Conservation (phyloP, 2,113 vertebrate genomes). For the Poeciliopsis prolifica region DNA sequence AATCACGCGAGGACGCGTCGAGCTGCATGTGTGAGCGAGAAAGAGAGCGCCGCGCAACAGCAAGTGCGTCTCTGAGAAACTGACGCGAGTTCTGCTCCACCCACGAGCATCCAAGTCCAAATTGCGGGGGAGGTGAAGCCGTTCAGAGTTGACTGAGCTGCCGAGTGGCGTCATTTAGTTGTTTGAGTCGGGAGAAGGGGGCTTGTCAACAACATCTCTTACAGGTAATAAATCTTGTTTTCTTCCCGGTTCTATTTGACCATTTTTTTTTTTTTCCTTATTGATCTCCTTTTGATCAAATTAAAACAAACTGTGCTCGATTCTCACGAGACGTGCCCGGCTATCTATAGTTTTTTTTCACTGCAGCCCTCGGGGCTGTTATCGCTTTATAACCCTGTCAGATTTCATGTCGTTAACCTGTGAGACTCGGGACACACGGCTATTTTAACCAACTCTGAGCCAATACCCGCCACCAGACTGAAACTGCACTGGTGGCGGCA, state of each 20-base stretch:
- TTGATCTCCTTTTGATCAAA: neutral
- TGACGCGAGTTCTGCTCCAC: constrained; percentile 71
- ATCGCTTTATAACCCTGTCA: neutral
- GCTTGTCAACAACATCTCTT: constrained; percentile 36
- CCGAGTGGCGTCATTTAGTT: constrained; percentile 62
- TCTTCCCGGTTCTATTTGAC: neutral
- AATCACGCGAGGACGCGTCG: constrained; percentile 30
- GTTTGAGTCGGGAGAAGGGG: constrained; percentile 42
- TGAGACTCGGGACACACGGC: neutral
- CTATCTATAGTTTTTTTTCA: constrained; percentile 17
- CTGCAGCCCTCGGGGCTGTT: neutral
- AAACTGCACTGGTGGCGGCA: neutral
- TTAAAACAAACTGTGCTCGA: neutral
- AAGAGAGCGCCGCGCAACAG: constrained; percentile 6
- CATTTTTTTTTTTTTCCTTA: neutral
- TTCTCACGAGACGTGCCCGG: neutral
- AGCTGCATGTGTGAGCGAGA: constrained; percentile 36
- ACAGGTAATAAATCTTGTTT: constrained; percentile 53
- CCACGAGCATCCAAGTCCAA: constrained; percentile 72
- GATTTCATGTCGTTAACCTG: neutral
- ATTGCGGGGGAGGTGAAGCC: constrained; percentile 74
- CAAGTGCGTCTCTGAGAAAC: neutral
- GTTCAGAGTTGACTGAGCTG: constrained; percentile 59
- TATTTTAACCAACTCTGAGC: neutral
- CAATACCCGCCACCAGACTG: neutral